Evolutionary conservation across 2,113 vertebrate genomes (phyloP).

Genomic region (Balaenoptera acutorostrata): DNA sequence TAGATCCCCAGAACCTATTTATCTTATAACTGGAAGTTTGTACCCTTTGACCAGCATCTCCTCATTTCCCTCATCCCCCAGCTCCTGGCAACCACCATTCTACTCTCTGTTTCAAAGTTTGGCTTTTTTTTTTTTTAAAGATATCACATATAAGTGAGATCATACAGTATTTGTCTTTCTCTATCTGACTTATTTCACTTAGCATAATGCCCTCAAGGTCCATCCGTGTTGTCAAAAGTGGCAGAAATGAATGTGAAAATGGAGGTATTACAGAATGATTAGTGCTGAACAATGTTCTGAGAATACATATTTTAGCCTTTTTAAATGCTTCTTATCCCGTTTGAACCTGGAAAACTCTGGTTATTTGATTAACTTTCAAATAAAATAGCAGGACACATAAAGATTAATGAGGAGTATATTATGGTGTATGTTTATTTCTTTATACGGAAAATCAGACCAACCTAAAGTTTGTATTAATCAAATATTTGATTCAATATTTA

Average conservation of each 20-base stretch:
- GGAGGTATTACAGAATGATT: not conserved
- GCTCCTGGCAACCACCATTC: not conserved
- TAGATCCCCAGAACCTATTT: not conserved
- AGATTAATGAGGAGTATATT: not conserved
- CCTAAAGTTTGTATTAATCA: not conserved
- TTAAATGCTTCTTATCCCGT: not conserved
- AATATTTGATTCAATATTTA: conserved; percentile 6
- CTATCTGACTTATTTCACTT: not conserved
- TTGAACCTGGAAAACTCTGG: not conserved
- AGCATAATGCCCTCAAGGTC: not conserved
- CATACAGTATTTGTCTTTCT: not conserved
- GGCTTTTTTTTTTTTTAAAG: not conserved
- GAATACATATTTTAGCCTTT: not conserved
- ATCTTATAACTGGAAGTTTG: not conserved
- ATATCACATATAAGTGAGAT: not conserved
- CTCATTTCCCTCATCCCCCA: not conserved
- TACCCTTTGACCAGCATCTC: not conserved
- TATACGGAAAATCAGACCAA: not conserved
- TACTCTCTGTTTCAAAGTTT: not conserved
- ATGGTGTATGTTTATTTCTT: not conserved
- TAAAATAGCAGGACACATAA: not conserved
- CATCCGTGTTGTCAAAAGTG: not conserved
- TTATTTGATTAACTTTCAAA: not conserved
- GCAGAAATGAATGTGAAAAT: not conserved
- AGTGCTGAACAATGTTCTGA: not conserved